phyloP scores from a whole-genome alignment of 2,113 vertebrate genomes.

The Bubo scandiacus region DNA sequence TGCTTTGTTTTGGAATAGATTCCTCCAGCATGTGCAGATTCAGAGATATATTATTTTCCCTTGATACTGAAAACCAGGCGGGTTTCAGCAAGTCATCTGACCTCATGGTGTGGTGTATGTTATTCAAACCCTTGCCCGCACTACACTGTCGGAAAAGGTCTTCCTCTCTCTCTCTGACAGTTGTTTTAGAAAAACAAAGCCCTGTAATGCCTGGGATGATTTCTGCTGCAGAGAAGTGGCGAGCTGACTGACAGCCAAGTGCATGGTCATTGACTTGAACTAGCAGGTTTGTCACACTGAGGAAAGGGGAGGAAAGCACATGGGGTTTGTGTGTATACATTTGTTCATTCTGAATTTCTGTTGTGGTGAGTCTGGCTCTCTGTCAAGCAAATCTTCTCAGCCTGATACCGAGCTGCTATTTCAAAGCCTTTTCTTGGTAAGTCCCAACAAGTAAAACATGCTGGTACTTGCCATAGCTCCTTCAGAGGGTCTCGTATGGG shows the following conservation, averaged over 20 bases:
- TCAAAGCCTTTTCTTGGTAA: not conserved
- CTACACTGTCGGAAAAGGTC: not conserved
- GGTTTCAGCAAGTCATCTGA: not conserved
- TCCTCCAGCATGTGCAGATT: not conserved
- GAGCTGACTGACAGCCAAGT: not conserved
- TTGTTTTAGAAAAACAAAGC: not conserved
- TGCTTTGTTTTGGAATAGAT: not conserved
- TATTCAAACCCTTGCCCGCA: not conserved
- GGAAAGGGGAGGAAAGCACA: not conserved
- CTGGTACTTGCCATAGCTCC: not conserved
- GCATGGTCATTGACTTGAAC: not conserved
- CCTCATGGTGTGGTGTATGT: accelerated
- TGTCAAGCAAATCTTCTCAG: not conserved
- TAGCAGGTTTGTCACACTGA: not conserved
- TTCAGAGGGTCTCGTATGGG: accelerated
- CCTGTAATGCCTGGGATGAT: not conserved
- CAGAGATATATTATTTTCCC: not conserved
- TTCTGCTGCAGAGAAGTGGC: not conserved
- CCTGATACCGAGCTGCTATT: not conserved
- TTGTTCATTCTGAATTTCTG: not conserved
- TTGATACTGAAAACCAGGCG: not conserved
- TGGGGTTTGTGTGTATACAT: not conserved
- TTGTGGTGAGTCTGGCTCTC: not conserved
- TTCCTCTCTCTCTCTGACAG: not conserved
- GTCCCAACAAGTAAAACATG: not conserved